Conservation (phyloP, 2,797 vertebrate genomes). For the Melanotaenia parkinsoni region DNA sequence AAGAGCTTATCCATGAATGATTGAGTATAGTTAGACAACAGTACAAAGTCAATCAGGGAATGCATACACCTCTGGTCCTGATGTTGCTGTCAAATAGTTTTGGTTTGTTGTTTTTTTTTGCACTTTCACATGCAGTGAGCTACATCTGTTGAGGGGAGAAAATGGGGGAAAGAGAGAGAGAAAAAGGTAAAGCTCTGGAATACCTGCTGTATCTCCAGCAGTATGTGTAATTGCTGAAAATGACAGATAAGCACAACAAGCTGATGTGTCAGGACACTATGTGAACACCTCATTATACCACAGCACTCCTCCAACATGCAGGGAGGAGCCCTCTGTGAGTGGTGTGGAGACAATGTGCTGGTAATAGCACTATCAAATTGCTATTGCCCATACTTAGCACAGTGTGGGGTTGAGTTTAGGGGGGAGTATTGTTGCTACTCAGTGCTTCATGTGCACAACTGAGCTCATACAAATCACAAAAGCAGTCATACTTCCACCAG, state of each 20-base stretch:
- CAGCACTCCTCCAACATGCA: conserved; percentile 11
- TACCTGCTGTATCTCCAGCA: conserved; percentile 24
- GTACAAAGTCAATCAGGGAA: not conserved
- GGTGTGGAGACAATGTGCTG: conserved; percentile 45
- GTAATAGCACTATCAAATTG: conserved; percentile 57
- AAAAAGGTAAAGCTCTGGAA: not conserved
- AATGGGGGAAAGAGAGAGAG: not conserved
- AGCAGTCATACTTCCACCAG: conserved; percentile 36
- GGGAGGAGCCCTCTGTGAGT: conserved; percentile 50
- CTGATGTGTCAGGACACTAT: conserved; percentile 52
- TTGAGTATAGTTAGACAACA: conserved; percentile 5
- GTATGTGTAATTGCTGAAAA: conserved; percentile 39
- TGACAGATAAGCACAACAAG: conserved; percentile 57
- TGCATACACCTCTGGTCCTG: not conserved
- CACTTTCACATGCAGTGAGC: conserved; percentile 10
- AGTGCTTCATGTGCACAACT: conserved; percentile 20
- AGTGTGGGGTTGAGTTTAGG: conserved; percentile 6
- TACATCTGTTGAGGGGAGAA: not conserved
- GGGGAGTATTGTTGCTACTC: conserved; percentile 48
- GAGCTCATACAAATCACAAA: conserved; percentile 45
- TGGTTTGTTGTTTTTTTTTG: conserved; percentile 4
- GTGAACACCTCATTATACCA: conserved; percentile 59
- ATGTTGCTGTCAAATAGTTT: conserved; percentile 5
- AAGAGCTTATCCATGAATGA: not conserved
- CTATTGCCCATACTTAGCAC: conserved; percentile 39